These are phyloP conservation scores for Leucoraja erinaceus DNA, from an alignment of 2,113 vertebrate genomes.

Conservation along the genomic window DNA sequence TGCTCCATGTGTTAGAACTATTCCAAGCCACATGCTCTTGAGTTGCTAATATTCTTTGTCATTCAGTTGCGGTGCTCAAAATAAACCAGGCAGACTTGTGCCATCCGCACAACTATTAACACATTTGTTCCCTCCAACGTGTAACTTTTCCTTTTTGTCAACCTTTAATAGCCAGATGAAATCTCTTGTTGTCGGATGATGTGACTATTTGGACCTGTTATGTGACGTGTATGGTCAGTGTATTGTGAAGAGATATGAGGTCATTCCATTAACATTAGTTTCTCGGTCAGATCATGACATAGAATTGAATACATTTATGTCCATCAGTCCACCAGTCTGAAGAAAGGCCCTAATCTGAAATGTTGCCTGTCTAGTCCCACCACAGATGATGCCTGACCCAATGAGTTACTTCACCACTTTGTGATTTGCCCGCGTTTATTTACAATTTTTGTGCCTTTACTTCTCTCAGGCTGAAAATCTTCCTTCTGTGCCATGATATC, in stretches of 20 bases:
- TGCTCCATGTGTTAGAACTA: not conserved
- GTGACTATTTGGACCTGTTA: not conserved
- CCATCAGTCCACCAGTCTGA: not conserved
- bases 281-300: not conserved
- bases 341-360: too few species aligned
- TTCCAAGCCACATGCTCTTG: not conserved
- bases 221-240: not conserved
- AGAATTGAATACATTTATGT: not conserved
- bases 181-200: not conserved
- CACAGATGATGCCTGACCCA: too few species aligned
- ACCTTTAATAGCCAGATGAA: not conserved
- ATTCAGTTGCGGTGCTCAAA: not conserved
- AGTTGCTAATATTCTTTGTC: not conserved
- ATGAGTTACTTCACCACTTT: too few species aligned
- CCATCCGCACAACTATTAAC: not conserved
- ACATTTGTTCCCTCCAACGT: conserved; percentile 3
- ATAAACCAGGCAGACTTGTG: not conserved
- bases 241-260: not conserved
- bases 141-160: not conserved
- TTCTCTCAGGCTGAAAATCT: not conserved
- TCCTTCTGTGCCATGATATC: not conserved
- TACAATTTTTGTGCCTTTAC: not conserved
- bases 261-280: not conserved
- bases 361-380: too few species aligned
- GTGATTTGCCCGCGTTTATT: too few species aligned